Evolutionary conservation across 2,888 invertebrate genomes (phyloP).

Genomic region (Dichetophora obliterata): DNA sequence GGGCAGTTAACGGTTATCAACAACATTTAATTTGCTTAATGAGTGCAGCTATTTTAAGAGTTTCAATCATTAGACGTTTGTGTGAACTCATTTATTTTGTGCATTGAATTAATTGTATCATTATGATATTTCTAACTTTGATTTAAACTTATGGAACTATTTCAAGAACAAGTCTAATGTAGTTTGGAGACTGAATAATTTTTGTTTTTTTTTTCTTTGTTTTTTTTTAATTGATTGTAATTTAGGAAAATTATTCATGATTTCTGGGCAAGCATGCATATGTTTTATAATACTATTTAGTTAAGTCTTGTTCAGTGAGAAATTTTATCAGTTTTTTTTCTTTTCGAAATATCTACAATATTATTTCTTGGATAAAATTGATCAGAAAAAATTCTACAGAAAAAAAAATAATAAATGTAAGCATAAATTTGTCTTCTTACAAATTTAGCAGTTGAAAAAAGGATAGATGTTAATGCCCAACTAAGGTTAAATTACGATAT

Average conservation of each 20-base stretch:
- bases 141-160: conserved; percentile 23
- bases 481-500: too few species aligned
- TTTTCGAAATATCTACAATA: not conserved
- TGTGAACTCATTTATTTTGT: not conserved
- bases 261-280: too few species aligned
- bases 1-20: conserved; percentile 43
- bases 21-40: conserved; percentile 10
- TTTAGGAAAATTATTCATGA: not conserved
- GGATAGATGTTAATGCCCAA: too few species aligned
- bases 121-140: not conserved
- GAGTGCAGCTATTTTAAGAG: conserved; percentile 1
- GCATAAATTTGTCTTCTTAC: too few species aligned
- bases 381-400: too few species aligned
- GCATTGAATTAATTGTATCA: conserved; percentile 16
- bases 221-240: not conserved
- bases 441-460: too few species aligned
- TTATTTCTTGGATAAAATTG: not conserved
- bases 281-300: too few species aligned
- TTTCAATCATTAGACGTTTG: not conserved
- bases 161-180: conserved; percentile 32
- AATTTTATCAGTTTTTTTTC: not conserved
- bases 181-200: not conserved
- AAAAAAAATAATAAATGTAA: too few species aligned
- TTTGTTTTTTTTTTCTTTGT: not conserved
- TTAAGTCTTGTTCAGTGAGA: too few species aligned